Base-by-base conservation (phyloP, 2,113 vertebrate genomes). In the Colistium nudipinnis region DNA sequence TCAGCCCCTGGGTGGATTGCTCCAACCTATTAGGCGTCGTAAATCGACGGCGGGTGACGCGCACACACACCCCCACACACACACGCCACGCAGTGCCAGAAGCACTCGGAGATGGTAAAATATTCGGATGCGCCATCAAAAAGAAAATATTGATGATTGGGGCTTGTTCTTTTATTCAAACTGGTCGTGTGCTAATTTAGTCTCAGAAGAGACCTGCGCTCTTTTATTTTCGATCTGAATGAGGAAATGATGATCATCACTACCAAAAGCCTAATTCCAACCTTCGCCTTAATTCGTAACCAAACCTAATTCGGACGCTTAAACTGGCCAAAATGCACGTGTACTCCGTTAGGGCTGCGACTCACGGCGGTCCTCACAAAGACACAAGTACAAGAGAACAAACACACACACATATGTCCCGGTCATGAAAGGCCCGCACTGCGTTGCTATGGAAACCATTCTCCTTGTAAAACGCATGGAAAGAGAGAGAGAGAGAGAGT, bases 371-470 rank as follows among this genome's bases (percentile, higher is more conserved):
- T 33, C 31, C 31, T 33, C 38, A n/a, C 39, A 25, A 6, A 45
- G 31, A 11, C 24, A 65, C 49, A 43, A 3, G 6, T 6, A 20
- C n/a, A 43, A 16, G 9, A 16, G 9, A 6, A 11, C 35, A 17
- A 24, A 24, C 12, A 51, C 47, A 13, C 28, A 67, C 52, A 48
- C 63, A 67, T 63, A 41, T 36, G 72, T 54, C 61, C 47, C 24
- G 11, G 49, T 53, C 52, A 56, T 70, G 62, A 76, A 71, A 81
- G 63, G 74, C 75, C 59, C 71, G 62, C 45, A 43, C 8, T 19
- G 9, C 10, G 67, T 88, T 81, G 53, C 59, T 83, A 86, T 78
- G 76, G 88, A 81, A 80, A 88, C 88, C 60, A 1, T 3, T 62
- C 68, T 75, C 75, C 63, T 43, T 35, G 25, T 47, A 55, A 74